phyloP scores from a whole-genome alignment of 2,888 invertebrate genomes.

The Xestia c-nigrum region DNA sequence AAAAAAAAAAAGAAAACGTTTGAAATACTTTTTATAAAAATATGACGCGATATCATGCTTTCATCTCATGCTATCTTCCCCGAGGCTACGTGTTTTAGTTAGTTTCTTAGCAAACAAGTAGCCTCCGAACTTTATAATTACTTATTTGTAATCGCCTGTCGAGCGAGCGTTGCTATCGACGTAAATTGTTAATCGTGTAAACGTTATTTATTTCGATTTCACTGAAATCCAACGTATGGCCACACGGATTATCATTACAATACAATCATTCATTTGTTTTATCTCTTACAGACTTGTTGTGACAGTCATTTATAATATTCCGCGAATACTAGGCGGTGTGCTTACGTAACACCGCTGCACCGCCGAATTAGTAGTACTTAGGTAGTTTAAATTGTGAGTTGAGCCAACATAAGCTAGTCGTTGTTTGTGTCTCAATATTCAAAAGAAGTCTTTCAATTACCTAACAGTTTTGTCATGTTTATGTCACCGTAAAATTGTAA shows the following conservation, averaged over 20 bases:
- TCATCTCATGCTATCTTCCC: not conserved
- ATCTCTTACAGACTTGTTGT: not conserved
- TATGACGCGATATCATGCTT: not conserved
- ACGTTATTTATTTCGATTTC: not conserved
- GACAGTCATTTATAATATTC: not conserved
- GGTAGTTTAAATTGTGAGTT: not conserved
- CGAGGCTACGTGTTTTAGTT: not conserved
- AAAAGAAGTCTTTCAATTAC: not conserved
- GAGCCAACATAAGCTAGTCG: not conserved
- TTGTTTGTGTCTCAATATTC: not conserved
- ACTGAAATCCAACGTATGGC: not conserved
- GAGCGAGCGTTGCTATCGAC: not conserved
- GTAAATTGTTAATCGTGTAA: no score
- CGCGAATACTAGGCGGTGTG: no score
- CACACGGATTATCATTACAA: not conserved
- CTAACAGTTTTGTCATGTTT: not conserved
- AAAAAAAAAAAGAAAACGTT: no score
- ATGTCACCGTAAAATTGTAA: no score
- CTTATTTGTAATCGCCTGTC: not conserved
- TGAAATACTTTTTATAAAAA: no score
- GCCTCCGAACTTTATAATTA: not conserved
- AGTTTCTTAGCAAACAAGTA: not conserved
- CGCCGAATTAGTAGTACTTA: no score
- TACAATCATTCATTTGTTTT: not conserved
- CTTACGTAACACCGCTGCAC: no score